Base-by-base conservation (phyloP, 2,888 invertebrate species). In the Microctonus hyperodae region DNA sequence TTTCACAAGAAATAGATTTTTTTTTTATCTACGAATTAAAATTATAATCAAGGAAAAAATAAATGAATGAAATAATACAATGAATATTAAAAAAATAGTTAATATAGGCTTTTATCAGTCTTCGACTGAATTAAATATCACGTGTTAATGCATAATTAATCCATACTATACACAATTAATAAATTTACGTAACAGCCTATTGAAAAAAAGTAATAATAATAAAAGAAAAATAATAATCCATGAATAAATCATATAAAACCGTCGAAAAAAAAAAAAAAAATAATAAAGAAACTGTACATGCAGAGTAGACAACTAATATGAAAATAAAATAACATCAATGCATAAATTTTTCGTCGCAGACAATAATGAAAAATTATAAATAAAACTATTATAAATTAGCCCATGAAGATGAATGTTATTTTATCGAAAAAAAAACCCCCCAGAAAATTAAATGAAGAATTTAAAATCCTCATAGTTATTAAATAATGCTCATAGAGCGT, bases 401-500 rank as follows among this genome's bases (percentile, higher is more conserved):
- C n/a, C n/a, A n/a, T n/a, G n/a, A n/a, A n/a, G n/a, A n/a, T n/a
- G n/a, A n/a, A n/a, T n/a, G n/a, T n/a, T n/a, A n/a, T n/a, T n/a
- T n/a, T n/a, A n/a, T n/a, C n/a, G n/a, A n/a, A n/a, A n/a, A n/a
- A n/a, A n/a, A n/a, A n/a, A n/a, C n/a, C n/a, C n/a, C n/a, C n/a
- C n/a, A n/a, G n/a, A n/a, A n/a, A n/a, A n/a, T n/a, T n/a, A n/a
- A n/a, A n/a, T 5, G 7, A 28, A 28, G 28, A 28, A 28, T 28
- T 28, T 28, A 28, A 28, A 28, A 28, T 5, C 3, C 3, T 28
- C 28, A 28, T 28, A 28, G 28, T 28, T 5, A 67, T 76, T 73
- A 84, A 77, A 84, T 84, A 69, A 84, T 84, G 77, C 83, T 84
- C 83, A 83, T 83, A 13, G 83, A 84, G 71, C 83, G 81, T 71